These are phyloP conservation scores for Rhinolophus ferrumequinum DNA, from an alignment of 2,113 vertebrate species.

Conservation along the genomic window DNA sequence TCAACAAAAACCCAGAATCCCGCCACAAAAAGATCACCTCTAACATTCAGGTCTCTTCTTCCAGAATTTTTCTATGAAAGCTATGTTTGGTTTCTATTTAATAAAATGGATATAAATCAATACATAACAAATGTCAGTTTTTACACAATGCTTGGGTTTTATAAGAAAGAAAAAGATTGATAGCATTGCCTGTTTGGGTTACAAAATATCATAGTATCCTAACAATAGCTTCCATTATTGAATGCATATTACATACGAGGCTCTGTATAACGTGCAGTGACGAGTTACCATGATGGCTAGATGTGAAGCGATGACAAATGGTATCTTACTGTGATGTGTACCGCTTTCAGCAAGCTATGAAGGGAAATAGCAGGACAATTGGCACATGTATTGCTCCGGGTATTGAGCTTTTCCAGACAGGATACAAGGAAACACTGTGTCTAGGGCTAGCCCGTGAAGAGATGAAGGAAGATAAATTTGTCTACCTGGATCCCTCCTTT, in stretches of 20 bases:
- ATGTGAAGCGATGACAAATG: not conserved
- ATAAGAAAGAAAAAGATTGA: not conserved
- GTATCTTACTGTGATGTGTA: not conserved
- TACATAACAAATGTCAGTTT: not conserved
- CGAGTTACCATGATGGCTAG: not conserved
- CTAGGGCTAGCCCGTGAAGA: not conserved
- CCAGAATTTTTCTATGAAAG: not conserved
- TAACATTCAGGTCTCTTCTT: not conserved
- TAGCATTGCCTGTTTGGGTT: not conserved
- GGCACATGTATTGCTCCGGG: not conserved
- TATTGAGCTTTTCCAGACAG: not conserved
- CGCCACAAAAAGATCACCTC: not conserved
- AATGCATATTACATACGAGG: not conserved
- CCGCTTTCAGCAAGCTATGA: not conserved
- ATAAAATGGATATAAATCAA: not conserved
- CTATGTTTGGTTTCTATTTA: not conserved
- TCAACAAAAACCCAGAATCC: not conserved
- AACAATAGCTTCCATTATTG: not conserved
- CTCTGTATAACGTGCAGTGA: not conserved
- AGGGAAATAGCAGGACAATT: not conserved
- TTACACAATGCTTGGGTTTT: not conserved
- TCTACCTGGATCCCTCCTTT: not conserved
- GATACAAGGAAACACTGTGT: not conserved
- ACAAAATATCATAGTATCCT: not conserved
- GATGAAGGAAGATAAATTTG: not conserved